Base-by-base conservation (phyloP, 2,888 invertebrate genomes). In the Caenorhabditis wallacei region DNA sequence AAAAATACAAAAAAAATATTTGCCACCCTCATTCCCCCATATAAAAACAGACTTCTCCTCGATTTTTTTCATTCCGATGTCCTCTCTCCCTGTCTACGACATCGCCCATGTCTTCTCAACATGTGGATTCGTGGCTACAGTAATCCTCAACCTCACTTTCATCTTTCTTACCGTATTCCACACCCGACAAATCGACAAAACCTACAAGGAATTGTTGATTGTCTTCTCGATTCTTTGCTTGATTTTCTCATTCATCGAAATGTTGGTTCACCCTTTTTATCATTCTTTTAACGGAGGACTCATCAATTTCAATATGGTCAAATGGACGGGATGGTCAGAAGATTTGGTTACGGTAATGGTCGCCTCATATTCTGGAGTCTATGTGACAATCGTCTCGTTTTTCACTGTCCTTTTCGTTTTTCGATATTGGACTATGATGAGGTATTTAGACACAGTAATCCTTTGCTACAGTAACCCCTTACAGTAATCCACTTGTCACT, bases 251-350 rank as follows among this genome's bases (percentile, higher is more conserved):
- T 74, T 64, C 46, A 74, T 74, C 56, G 74, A 74, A 48, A 74
- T 74, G 74, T 20, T 64, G 20, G 74, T 64, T n/a, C 74, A 74
- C 54, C 74, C 74, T 13, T 74, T 74, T 35, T 74, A 64, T 56
- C 74, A 74, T 43, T 74, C 74, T 11, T 64, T 35, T 43, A 74
- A 74, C 24, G 64, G 64, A 0, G 74, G 64, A 11, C 48, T 74
- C 11, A 74, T 74, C 35, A 74, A 64, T 46, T 74, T 74, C 37
- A 74, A 74, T 43, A 74, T 74, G 74, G 74, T 74, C 22, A 54
- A 48, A 24, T 74, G 74, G 74, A 22, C n/a, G 1, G 64, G 64
- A 48, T 57, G 20, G 30, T 56, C 64, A 0, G 56, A 64, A 24
- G 46, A 64, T 10, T 35, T 11, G 74, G 22, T 74, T 20, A 74